Evolutionary conservation across 2,888 invertebrate species (phyloP).

Genomic region (Cyclophora punctaria): DNA sequence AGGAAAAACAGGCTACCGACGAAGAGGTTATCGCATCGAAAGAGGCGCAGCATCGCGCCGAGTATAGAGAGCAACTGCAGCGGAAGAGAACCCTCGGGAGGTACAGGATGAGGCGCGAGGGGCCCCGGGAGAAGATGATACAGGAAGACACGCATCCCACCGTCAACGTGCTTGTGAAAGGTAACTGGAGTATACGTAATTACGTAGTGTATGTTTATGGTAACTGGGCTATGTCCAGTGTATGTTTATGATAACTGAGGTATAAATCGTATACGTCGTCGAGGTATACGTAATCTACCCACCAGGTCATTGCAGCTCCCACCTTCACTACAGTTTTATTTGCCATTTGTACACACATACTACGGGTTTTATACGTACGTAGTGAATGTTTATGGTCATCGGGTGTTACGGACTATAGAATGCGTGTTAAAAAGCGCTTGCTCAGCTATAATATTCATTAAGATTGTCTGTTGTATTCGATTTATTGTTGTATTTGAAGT

Average conservation of each 20-base stretch:
- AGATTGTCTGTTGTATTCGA: no score
- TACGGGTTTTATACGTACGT: no score
- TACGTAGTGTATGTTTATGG: not conserved
- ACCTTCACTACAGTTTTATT: no score
- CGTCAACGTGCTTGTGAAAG: constrained; percentile 81
- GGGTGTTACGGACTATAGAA: no score
- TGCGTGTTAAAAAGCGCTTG: no score
- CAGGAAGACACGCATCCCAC: constrained; percentile 63
- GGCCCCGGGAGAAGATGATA: constrained; percentile 74
- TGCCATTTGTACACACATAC: no score
- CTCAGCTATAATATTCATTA: no score
- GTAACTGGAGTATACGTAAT: constrained; percentile 29
- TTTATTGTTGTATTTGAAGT: no score
- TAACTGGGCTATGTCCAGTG: not conserved
- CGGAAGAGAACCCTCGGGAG: constrained; percentile 78
- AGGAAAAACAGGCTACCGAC: constrained; percentile 79
- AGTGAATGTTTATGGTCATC: no score
- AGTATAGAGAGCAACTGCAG: constrained; percentile 77
- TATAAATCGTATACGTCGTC: no score
- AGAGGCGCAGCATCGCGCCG: constrained; percentile 77
- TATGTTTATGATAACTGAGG: not conserved
- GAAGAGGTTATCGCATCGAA: constrained; percentile 77
- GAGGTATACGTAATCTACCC: no score
- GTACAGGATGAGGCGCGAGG: constrained; percentile 63
- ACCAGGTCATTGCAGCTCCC: no score